Evolutionary conservation across 2,113 vertebrate genomes (phyloP).

Genomic region (Sorex fumeus): DNA sequence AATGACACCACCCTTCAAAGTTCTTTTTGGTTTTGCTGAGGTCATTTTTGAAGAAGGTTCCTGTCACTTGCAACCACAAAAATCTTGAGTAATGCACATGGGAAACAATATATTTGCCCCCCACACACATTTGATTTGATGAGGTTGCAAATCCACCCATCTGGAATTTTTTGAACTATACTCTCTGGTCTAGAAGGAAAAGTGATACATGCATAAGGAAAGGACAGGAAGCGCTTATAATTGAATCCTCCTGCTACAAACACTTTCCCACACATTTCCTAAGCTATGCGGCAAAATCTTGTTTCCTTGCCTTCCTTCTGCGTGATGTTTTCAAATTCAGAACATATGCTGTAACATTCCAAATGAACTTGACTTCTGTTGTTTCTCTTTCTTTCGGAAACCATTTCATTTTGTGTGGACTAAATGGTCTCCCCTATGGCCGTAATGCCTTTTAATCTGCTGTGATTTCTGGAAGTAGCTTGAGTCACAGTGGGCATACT

Average conservation of each 20-base stretch:
- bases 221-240: conserved; percentile 75
- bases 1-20: neutral
- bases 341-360: conserved; percentile 80
- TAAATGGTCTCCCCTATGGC: neutral
- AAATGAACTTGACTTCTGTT: conserved; percentile 78
- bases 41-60: conserved; percentile 53
- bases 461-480: conserved; percentile 59
- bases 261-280: conserved; percentile 81
- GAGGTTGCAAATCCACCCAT: neutral
- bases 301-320: conserved; percentile 77
- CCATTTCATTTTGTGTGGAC: conserved; percentile 62
- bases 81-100: neutral
- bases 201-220: conserved; percentile 54
- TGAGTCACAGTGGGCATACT: too few relatives aligned
- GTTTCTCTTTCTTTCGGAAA: conserved; percentile 71
- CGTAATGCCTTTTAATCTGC: conserved; percentile 58
- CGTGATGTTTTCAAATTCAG: conserved; percentile 82
- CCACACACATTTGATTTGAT: conserved; percentile 22
- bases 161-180: conserved; percentile 42
- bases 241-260: conserved; percentile 78
- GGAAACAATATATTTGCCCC: neutral
- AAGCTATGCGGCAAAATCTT: conserved; percentile 66
- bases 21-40: conserved; percentile 1
- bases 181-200: conserved; percentile 54
- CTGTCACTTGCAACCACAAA: conserved; percentile 67